Evolutionary conservation across 2,113 vertebrate species (phyloP), one percentile per base, ranked within the genome.

Genomic region (Hippocampus guttulatus): DNA sequence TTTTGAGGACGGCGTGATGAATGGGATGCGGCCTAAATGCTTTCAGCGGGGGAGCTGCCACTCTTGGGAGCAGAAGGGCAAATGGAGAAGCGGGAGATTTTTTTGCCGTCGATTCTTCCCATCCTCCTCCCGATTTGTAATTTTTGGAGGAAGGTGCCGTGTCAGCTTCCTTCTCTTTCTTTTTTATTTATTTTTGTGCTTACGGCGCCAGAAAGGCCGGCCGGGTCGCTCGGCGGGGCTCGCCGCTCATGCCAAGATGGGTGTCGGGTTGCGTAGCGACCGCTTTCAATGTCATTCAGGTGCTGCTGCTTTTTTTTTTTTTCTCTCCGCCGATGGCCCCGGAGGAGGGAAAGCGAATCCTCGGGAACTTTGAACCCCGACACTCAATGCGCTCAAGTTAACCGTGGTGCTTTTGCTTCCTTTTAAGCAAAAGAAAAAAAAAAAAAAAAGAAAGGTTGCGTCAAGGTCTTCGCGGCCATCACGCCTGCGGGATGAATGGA

Each of bases 1-100:
- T 38, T 38, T 38, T 38, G 82, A 88, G 88, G 79, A 83, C 82
- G 78, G 69, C 74, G 79, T 89, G 89, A 91, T 91, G 81, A 92
- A 92, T 91, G 85, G 83, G 76, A 81, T 80, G 76, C 52, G 70
- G 76, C 77, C 81, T 80, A 84, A 88, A 89, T 78, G 83, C 83
- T 86, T 86, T 82, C 87, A 84, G 82, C 69, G 49, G 81, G 86
- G 86, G 89, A 90, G 64, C 11, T 68, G 73, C 82, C 87, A 80
- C 87, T 90, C 87, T 88, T 84, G 84, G 75, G 64, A 51, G 75
- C 75, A 45, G 77, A 81, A 75, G 75, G 66, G 20, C 78, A 79
- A 66, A 81, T 81, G 71, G 63, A 27, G 57, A 71, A 75, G 69
- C 72, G 64, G 61, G 67, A 23, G 20, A 0, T 54, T 54, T 74